Base-by-base conservation (phyloP, 2,888 invertebrate species). In the Eucriotettix oculatus region DNA sequence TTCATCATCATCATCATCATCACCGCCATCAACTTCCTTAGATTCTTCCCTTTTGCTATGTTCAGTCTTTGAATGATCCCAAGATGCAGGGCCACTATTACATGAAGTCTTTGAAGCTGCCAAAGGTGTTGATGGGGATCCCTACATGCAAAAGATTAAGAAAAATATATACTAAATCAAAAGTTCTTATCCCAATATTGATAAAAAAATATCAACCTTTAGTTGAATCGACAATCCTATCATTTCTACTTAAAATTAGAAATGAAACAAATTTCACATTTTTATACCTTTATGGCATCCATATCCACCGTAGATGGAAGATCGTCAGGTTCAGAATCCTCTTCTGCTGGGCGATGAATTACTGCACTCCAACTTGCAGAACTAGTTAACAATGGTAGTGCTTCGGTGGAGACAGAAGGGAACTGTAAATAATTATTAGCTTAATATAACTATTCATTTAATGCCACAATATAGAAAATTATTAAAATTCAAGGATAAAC, bases 251-350 rank as follows among this genome's bases (percentile, higher is more conserved):
- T 14, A 44, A 11, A 14, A 56, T 55, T 60, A 56, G 66, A 65
- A 60, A 58, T 43, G 52, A 61, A 52, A 42, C 68, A 63, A 59
- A 65, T 68, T 58, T 66, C 68, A 14, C 53, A 29, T 5, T 5
- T 29, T 29, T 29, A 29, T 69, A 55, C 78, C 70, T 80, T 82
- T 69, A 83, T 79, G 61, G 82, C 82, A 67, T 81, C 79, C 74
- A 83, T 83, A 67, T 83, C 83, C 63, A 83, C 82, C 41, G 83
- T 83, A 42, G 82, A 82, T 14, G 82, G 82, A 66, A 82, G 72
- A 66, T 80, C 78, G 63, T 81, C 80, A 55, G 79, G 79, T 70
- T 82, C 82, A 14, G 79, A 79, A 71, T 82, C 82, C 63, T 77
- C 71, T 52, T 66, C 66, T 29, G 69, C 69, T 29, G 70, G 71